These are phyloP conservation scores for Gasterosteus nipponicus DNA, from an alignment of 2,113 vertebrate genomes.

Conservation along the genomic window DNA sequence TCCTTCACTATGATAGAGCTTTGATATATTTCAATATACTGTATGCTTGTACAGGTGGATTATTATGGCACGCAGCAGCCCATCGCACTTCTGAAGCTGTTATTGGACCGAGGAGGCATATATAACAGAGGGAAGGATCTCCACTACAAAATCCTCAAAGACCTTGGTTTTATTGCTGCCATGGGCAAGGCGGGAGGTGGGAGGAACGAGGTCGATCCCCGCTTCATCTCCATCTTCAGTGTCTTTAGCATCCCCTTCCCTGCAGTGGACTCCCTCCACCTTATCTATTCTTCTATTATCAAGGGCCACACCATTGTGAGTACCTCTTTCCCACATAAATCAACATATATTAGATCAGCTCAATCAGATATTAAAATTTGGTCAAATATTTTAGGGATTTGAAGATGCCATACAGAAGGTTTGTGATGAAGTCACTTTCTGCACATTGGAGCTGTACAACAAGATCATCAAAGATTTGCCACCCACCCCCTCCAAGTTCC, in stretches of 20 bases:
- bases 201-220: slow-evolving; percentile 92
- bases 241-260: slow-evolving; percentile 94
- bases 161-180: slow-evolving; percentile 92
- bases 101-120: slow-evolving; percentile 90
- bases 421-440: slow-evolving; percentile 86
- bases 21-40: neutral
- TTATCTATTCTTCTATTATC: slow-evolving; percentile 92
- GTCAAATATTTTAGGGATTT: slow-evolving; percentile 81
- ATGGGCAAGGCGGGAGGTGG: slow-evolving; percentile 97
- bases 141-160: slow-evolving; percentile 90
- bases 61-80: slow-evolving; percentile 96
- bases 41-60: slow-evolving; percentile 84
- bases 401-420: slow-evolving; percentile 80
- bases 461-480: slow-evolving; percentile 88
- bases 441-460: slow-evolving; percentile 90
- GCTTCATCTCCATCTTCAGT: slow-evolving; percentile 92
- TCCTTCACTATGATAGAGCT: neutral
- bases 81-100: slow-evolving; percentile 91
- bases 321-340: neutral
- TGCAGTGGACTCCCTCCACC: slow-evolving; percentile 85
- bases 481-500: slow-evolving; percentile 95
- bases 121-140: slow-evolving; percentile 94
- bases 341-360: neutral
- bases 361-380: neutral
- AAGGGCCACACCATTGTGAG: slow-evolving; percentile 90